A percentile compares a stretch with the other conserved stretches of the same genome.
These are phyloP conservation scores for Stylophora pistillata DNA, from an alignment of 64 coral and sea anemone genomes.

Conservation along the genomic window DNA sequence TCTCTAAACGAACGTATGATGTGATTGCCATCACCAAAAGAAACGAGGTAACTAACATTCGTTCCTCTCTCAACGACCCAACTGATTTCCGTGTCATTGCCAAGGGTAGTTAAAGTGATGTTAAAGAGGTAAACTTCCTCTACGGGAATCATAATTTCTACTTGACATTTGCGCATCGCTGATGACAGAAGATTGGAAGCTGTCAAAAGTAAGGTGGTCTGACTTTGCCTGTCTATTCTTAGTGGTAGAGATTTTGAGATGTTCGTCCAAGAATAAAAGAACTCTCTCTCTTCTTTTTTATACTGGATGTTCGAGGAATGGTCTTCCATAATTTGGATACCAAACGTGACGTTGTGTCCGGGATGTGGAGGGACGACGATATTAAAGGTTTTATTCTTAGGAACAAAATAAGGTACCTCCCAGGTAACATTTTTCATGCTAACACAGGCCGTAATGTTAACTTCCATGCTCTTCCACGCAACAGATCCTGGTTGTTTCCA, in stretches of 20 bases:
- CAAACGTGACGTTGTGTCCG: constrained; percentile 63
- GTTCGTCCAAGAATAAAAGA: not conserved
- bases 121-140: not conserved
- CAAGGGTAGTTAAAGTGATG: not conserved
- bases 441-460: constrained; percentile 11
- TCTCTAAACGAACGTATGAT: not conserved
- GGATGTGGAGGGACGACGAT: constrained; percentile 29
- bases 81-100: constrained; percentile 10
- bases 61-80: constrained; percentile 60
- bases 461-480: not conserved
- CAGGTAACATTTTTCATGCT: constrained; percentile 64
- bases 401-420: not conserved
- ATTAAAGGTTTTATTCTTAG: constrained; percentile 6
- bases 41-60: constrained; percentile 20
- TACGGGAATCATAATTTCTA: constrained; percentile 11
- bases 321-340: constrained; percentile 4
- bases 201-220: constrained; percentile 13
- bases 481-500: constrained; percentile 31
- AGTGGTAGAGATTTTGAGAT: constrained; percentile 14
- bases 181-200: constrained; percentile 45
- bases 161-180: not conserved
- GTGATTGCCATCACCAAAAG: constrained; percentile 45
- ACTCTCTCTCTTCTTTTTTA: constrained; percentile 1
- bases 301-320: not conserved
- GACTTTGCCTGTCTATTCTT: not conserved